Base-by-base conservation (phyloP, 2,888 invertebrate genomes). In the Heliconius ismenius region DNA sequence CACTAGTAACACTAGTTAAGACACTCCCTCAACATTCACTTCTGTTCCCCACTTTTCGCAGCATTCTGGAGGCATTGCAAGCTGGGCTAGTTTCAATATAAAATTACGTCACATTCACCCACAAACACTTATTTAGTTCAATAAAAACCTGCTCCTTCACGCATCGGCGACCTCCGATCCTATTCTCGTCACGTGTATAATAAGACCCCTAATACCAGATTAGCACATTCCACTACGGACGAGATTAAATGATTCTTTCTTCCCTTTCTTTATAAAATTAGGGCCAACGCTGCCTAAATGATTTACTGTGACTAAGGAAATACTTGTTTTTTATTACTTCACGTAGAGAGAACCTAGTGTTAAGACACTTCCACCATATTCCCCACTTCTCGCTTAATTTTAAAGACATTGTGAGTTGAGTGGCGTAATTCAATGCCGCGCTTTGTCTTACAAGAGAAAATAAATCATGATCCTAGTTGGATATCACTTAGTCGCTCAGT, bases 161-260 rank as follows among this genome's bases (percentile, higher is more conserved):
- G 70, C 75, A 58, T 75, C 76, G 70, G 54, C 28, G 43, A 73
- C 73, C 69, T 67, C 70, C 64, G 68, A 77, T 78, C 67, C 65
- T 70, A 79, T 79, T 77, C 77, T 11, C 43, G 39, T 58, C 79
- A 78, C 77, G 79, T 78, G 54, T 65, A 79, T 73, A 78, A 79
- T 79, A 75, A 77, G 75, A 68, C 73, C 79, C 73, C 65, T 77
- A 70, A 77, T 77, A 75, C 73, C 73, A 63, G 39, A 73, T 73
- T 79, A 64, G 75, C 72, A 78, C 79, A 78, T 78, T 75, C 79
- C 78, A 26, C 7, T 69, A 74, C 77, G 74, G 73, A 67, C 60
- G 75, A 72, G 72, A 64, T 76, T 76, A 39, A 76, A 26, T 26
- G 73, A 49, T 69, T 77, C 73, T 62, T 65, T 76, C 43, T 54